Evolutionary conservation across 2,888 invertebrate genomes (phyloP).

Genomic region (Bedellia somnulentella): DNA sequence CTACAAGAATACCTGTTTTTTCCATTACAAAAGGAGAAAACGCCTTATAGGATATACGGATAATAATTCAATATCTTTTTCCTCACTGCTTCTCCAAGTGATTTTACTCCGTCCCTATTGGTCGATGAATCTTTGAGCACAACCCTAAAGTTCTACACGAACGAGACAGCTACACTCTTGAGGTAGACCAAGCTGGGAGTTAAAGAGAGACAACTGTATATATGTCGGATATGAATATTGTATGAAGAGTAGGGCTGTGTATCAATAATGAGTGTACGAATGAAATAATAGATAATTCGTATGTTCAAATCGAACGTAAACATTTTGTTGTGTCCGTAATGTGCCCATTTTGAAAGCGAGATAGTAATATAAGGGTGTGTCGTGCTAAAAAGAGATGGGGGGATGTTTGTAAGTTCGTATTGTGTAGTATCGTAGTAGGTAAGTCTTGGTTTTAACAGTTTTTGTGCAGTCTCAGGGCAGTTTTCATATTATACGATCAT

Average conservation of each 20-base stretch:
- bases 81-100: constrained; percentile 29
- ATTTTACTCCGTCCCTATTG: constrained; percentile 38
- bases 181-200: constrained; percentile 1
- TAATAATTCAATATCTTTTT: constrained; percentile 59
- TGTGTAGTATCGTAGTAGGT: constrained; percentile 11
- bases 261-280: constrained; percentile 60
- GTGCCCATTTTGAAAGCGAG: constrained; percentile 22
- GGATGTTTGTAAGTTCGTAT: constrained; percentile 15
- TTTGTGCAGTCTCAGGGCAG: constrained; percentile 53
- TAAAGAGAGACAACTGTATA: constrained; percentile 22
- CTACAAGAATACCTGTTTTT: constrained; percentile 58
- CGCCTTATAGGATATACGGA: constrained; percentile 41
- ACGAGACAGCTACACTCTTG: constrained; percentile 17
- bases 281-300: constrained; percentile 62
- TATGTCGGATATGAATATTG: constrained; percentile 39
- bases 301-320: constrained; percentile 59
- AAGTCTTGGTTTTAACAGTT: constrained; percentile 38
- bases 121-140: constrained; percentile 15
- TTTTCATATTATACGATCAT: constrained; percentile 57
- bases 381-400: constrained; percentile 23
- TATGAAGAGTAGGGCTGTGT: constrained; percentile 43
- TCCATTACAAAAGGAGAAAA: constrained; percentile 49
- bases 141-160: constrained; percentile 26
- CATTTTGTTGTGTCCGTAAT: constrained; percentile 57
- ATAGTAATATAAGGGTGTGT: constrained; percentile 11